These are phyloP conservation scores for Regulus satrapa DNA, from an alignment of 2,113 vertebrate genomes.

Conservation along the genomic window DNA sequence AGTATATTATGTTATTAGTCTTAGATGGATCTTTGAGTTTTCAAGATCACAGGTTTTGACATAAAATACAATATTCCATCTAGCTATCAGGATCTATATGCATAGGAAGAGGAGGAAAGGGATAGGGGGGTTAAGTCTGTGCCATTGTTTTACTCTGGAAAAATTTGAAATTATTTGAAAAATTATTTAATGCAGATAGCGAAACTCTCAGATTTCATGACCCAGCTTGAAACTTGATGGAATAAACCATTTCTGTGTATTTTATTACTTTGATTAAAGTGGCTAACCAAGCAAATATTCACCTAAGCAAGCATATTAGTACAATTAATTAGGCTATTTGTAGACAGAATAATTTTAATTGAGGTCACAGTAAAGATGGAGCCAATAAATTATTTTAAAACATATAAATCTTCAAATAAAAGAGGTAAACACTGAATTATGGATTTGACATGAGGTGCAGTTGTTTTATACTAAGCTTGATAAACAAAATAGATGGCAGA, in stretches of 20 bases:
- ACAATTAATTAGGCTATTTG: background rate
- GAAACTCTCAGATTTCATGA: background rate
- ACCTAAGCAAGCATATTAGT: background rate
- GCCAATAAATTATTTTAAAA: background rate
- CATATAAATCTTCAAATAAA: background rate
- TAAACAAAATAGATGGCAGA: background rate
- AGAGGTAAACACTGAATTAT: background rate
- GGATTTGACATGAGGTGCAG: background rate
- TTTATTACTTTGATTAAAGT: conserved; percentile 1
- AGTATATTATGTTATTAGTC: background rate
- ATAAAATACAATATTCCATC: background rate
- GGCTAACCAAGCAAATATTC: background rate
- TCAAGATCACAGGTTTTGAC: background rate
- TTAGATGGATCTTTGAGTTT: background rate
- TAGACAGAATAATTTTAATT: background rate
- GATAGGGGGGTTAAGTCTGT: background rate
- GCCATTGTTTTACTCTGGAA: background rate
- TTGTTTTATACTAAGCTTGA: background rate
- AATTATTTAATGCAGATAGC: background rate
- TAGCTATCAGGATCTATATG: background rate
- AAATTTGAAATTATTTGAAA: background rate
- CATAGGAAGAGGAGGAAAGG: background rate
- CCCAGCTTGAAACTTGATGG: background rate
- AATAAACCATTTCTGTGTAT: background rate
- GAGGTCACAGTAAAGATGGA: background rate